Conservation (phyloP, 2,888 invertebrate species). For the Gymnoscelis rufifasciata region DNA sequence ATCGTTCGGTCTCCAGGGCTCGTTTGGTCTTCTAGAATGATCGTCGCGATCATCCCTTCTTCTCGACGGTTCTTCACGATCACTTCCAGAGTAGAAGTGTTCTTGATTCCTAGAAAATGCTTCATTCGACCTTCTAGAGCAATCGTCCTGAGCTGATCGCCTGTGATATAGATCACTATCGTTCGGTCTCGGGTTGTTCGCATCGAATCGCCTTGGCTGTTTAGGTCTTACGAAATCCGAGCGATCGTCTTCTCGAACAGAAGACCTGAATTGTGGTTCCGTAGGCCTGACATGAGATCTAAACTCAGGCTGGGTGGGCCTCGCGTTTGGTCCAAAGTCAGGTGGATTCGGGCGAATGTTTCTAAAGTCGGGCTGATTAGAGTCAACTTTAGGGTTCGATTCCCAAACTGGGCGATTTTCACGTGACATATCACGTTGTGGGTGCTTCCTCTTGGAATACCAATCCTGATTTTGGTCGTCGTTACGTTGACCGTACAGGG, state of each 20-base stretch:
- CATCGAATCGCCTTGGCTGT: not conserved
- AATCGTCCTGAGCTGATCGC: not conserved
- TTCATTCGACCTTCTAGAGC: not conserved
- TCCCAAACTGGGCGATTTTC: constrained; percentile 2
- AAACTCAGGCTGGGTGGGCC: not conserved
- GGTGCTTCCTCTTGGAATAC: constrained; percentile 1
- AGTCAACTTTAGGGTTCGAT: not conserved
- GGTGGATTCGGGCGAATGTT: constrained; percentile 1
- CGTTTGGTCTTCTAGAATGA: not conserved
- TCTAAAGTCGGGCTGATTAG: constrained; percentile 4
- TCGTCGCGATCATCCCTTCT: not conserved
- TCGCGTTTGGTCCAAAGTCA: constrained; percentile 3
- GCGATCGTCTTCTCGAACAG: constrained; percentile 1
- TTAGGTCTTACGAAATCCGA: not conserved
- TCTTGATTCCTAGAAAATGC: not conserved
- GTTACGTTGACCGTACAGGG: not conserved
- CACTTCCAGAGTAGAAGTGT: no score
- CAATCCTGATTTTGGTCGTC: constrained; percentile 2
- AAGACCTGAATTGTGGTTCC: constrained; percentile 6
- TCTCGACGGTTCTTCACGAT: constrained; percentile 2
- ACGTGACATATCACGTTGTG: constrained; percentile 4
- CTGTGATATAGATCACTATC: not conserved
- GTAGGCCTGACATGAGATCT: not conserved
- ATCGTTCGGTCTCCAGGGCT: constrained; percentile 2
- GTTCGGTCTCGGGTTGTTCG: not conserved